A percentile compares a stretch with the other conserved stretches of the same genome.
Evolutionary conservation across 2,113 vertebrate genomes (phyloP).

Genomic region (Peromyscus maniculatus): DNA sequence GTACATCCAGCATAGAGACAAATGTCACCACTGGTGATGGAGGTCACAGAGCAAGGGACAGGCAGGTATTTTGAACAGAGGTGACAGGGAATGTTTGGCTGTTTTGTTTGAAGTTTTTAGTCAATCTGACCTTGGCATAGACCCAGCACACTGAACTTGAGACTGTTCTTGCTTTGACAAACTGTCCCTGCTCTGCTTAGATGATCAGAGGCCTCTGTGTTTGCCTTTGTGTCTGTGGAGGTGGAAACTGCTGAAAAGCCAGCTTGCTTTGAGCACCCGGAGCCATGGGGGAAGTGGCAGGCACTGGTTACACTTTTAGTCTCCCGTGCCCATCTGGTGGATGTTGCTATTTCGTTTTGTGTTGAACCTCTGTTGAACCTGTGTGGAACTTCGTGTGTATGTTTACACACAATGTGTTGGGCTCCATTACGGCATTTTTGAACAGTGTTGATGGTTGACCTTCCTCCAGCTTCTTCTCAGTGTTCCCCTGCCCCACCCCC

Average conservation of each 20-base stretch:
- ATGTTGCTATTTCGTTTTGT: neutral
- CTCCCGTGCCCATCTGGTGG: neutral
- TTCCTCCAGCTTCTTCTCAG: neutral
- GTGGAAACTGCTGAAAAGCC: neutral
- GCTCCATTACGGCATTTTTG: too few relatives aligned
- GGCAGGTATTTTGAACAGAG: neutral
- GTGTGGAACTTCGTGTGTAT: neutral
- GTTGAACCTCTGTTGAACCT: neutral
- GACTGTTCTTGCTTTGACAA: neutral
- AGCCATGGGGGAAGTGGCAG: neutral
- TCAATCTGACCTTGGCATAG: slow-evolving; percentile 42
- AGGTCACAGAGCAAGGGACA: neutral
- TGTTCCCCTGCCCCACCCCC: neutral
- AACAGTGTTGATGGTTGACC: neutral
- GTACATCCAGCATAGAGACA: neutral
- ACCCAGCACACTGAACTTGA: neutral
- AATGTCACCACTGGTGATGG: neutral
- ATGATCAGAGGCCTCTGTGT: neutral
- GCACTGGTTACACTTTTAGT: neutral
- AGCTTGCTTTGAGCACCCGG: neutral
- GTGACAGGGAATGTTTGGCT: neutral
- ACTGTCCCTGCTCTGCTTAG: neutral
- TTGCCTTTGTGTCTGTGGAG: neutral
- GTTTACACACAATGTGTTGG: neutral
- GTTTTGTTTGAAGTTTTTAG: neutral